Evolutionary conservation across 2,113 vertebrate genomes (phyloP), one percentile per base, ranked within the genome.

Genomic region (Lota lota): DNA sequence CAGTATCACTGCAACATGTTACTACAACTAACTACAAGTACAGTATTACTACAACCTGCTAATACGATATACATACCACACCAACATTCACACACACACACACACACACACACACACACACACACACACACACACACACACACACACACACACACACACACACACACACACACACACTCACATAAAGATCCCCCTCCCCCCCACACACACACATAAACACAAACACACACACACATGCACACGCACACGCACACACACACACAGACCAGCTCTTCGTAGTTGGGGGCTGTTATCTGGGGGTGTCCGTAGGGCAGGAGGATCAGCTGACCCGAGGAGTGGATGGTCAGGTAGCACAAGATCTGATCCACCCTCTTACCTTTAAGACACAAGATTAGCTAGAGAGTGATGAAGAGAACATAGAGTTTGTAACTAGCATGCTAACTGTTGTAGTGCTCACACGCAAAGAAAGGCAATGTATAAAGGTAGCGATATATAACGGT

Each of bases 231-330:
- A n/a, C n/a, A n/a, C n/a, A n/a, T n/a, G 5, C 28, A 16, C 58
- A 22, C 58, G 12, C 58, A 60, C 58, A 79, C 22, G 59, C 19
- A 57, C 57, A 18, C 28, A 33, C 14, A 40, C 28, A 36, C n/a
- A 4, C 84, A 69, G 84, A 93, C 92, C 88, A 92, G 64, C 76
- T 94, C 88, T 61, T 92, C 40, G 0, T 79, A 75, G 83, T 92
- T 92, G 67, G 77, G 90, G 67, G 92, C 66, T 70, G 87, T 87
- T 61, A 81, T 51, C 59, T 77, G 73, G 21, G 91, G 88, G 56
- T 87, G 92, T 5, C 92, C 91, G 0, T 93, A 93, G 0, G 91
- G 91, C 0, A 72, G 76, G 59, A 94, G 89, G 50, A 93, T 88
- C 59, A 88, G 69, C 66, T 93, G 92, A 6, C 92, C 88, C 0